A percentile compares a stretch with the other conserved stretches of the same genome.
Evolutionary conservation across 1,140 invertebrate genomes (phyloP).

Genomic region (Saccostrea cuccullata): DNA sequence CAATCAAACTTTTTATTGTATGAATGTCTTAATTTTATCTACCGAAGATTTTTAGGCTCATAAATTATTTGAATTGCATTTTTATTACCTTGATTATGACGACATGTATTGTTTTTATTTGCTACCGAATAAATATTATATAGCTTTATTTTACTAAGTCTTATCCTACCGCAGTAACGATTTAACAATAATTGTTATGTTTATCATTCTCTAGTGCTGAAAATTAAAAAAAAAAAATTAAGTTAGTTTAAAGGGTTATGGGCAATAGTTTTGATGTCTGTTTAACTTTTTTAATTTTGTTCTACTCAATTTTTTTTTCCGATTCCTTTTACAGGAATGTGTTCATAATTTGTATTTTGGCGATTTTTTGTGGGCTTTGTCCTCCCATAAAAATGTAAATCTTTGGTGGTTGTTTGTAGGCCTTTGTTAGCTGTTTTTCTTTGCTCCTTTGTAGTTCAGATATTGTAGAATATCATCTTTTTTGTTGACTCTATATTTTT

Average conservation of each 20-base stretch:
- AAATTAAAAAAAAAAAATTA: neutral
- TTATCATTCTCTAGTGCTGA: slow-evolving; percentile 1
- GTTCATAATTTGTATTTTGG: slow-evolving; percentile 24
- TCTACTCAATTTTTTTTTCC: slow-evolving; percentile 20
- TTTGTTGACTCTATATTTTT: slow-evolving; percentile 35
- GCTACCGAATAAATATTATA: slow-evolving; percentile 7
- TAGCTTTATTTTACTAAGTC: neutral
- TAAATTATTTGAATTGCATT: neutral
- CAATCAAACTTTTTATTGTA: slow-evolving; percentile 23
- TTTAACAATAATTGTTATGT: neutral
- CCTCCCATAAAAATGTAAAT: neutral
- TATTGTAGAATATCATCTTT: slow-evolving; percentile 26
- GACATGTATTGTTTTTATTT: neutral
- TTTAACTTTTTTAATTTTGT: slow-evolving; percentile 17
- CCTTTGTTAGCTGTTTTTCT: slow-evolving; percentile 13
- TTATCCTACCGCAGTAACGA: neutral
- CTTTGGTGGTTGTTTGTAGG: slow-evolving; percentile 25
- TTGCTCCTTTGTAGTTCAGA: slow-evolving; percentile 27
- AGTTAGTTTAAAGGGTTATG: slow-evolving; percentile 31
- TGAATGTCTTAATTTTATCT: slow-evolving; percentile 9
- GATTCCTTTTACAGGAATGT: slow-evolving; percentile 22
- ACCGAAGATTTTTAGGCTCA: neutral
- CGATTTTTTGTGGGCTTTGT: neutral
- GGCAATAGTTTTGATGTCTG: slow-evolving; percentile 13
- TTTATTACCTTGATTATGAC: neutral